Base-by-base conservation (phyloP, 2,888 invertebrate species). In the Apocheima hispidaria region DNA sequence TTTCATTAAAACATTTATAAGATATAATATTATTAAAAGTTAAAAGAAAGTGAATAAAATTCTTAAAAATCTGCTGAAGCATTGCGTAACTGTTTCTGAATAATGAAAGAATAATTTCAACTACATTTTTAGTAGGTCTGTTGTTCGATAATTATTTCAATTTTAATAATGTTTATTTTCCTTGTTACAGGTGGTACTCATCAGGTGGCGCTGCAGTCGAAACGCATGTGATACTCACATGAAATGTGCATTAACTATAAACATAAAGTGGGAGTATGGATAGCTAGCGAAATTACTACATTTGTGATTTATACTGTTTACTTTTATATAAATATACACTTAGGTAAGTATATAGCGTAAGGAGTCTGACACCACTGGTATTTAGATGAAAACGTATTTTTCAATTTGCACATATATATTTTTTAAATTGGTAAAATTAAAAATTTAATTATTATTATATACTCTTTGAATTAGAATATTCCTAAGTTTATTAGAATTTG, bases 251-350 rank as follows among this genome's bases (percentile, higher is more conserved):
- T 85, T 86, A 85, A 82, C 76, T 78, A 77, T 60, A 79, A 68
- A 76, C 68, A 68, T 66, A 75, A 72, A 77, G 82, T 83, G 84
- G 78, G 79, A 66, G 69, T 84, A 83, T 81, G 84, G 77, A 78
- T 89, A 91, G 87, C 81, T 92, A 92, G 90, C 83, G 79, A 90
- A 92, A 87, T 87, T 86, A 86, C 81, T 68, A 65, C 70, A 63
- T 86, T 81, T 90, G 90, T 91, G 90, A 91, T 91, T 87, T 84
- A 82, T 85, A 88, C 76, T 71, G 69, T 80, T 78, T 81, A 83
- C 75, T 77, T 81, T 82, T 78, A 73, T 78, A 76, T 74, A 66
- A 63, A 67, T 69, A 60, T 71, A 69, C 63, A 66, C 26, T 21
- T 65, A 65, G 53, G 33, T 70, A 58, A 44, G 44, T 36, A 12